A percentile compares a stretch with the other conserved stretches of the same genome.
Conservation (phyloP, 2,888 invertebrate species). For the Coleophora deauratella region DNA sequence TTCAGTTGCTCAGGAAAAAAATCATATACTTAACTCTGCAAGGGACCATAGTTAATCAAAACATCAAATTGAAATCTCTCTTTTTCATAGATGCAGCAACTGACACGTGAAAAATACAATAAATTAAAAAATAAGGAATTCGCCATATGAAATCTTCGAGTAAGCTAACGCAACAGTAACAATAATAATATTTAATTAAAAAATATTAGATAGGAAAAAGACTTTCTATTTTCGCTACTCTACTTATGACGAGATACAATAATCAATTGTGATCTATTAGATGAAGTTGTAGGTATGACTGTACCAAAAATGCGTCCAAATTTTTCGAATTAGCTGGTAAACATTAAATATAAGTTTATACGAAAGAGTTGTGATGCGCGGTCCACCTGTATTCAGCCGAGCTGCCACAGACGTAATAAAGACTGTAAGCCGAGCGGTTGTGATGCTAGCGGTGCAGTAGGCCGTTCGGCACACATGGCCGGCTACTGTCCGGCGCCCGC, state of each 20-base stretch:
- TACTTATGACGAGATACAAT: constrained; percentile 64
- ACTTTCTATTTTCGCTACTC: constrained; percentile 18
- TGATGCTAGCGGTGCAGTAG: constrained; percentile 11
- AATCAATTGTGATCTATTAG: constrained; percentile 59
- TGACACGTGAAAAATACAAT: constrained; percentile 3
- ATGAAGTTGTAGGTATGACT: constrained; percentile 28
- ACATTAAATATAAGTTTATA: constrained; percentile 19
- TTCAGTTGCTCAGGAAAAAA: too few relatives aligned
- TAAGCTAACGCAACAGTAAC: constrained; percentile 22
- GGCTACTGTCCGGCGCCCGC: constrained; percentile 13
- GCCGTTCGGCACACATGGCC: constrained; percentile 5
- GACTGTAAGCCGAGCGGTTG: constrained; percentile 11
- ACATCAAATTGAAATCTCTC: too few relatives aligned
- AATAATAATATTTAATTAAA: constrained; percentile 12
- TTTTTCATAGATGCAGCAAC: constrained; percentile 12
- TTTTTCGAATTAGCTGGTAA: constrained; percentile 48
- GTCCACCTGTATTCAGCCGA: constrained; percentile 13
- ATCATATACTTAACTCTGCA: too few relatives aligned
- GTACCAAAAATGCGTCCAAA: constrained; percentile 67
- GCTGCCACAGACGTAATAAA: constrained; percentile 9
- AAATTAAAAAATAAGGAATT: neutral
- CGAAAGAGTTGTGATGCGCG: constrained; percentile 21
- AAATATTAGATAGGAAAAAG: constrained; percentile 15
- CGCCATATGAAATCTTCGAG: constrained; percentile 9
- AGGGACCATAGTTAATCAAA: too few relatives aligned